phyloP scores from a whole-genome alignment of 2,113 vertebrate species.

The Muscicapa adusta region DNA sequence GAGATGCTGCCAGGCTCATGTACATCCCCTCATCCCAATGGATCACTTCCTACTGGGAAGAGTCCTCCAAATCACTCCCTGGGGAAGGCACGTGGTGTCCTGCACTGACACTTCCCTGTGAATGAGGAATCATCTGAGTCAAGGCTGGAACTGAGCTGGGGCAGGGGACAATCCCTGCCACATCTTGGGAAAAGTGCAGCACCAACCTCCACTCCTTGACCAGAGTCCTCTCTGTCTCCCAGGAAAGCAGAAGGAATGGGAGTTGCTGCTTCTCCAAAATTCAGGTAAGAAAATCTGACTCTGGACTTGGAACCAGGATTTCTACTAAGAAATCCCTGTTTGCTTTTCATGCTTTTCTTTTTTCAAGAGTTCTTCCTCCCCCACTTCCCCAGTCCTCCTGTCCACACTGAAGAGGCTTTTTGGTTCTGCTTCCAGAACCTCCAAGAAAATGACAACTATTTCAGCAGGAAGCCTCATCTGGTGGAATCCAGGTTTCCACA shows the following conservation, averaged over 20 bases:
- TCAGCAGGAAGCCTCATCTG: background rate
- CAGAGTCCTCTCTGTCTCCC: background rate
- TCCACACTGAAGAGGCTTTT: background rate
- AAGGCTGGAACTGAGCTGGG: background rate
- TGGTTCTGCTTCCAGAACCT: background rate
- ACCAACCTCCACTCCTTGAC: fast-evolving
- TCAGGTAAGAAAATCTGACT: background rate
- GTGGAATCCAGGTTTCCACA: background rate
- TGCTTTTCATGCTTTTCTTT: background rate
- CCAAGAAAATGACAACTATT: background rate
- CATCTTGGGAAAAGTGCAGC: background rate
- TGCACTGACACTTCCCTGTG: fast-evolving
- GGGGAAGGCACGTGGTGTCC: fast-evolving
- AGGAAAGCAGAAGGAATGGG: background rate
- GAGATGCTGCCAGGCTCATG: background rate
- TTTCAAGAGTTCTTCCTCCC: background rate
- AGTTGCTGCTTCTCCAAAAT: background rate
- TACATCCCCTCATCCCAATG: background rate
- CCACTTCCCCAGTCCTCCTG: fast-evolving
- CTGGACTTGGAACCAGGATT: background rate
- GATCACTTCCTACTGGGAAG: background rate
- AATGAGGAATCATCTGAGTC: background rate
- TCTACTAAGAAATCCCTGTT: background rate
- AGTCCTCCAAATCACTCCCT: background rate
- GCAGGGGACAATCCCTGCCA: background rate